Base-by-base conservation (phyloP, 2,113 vertebrate genomes). In the Xiphias gladius region DNA sequence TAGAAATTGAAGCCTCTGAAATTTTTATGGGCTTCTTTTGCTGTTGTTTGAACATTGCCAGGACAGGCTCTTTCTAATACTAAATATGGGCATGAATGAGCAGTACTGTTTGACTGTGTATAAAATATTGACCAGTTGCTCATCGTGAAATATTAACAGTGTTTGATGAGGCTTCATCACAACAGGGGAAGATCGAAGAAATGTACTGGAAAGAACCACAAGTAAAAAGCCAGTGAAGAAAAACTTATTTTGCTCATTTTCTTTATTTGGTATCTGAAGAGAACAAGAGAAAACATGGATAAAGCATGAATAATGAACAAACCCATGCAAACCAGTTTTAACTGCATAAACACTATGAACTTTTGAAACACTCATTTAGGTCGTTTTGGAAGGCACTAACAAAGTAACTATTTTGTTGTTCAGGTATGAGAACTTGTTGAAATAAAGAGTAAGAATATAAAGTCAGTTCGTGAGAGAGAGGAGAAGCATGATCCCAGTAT, bases 1-100 rank as follows among this genome's bases (percentile, higher is more conserved):
- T 78, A 75, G 79, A 90, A 88, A 92, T 83, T 84, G 79, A 84
- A 84, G 76, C 43, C 63, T 57, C 30, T 93, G 57, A 93, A 93
- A 89, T 16, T 82, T 92, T 88, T 4, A 94, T 92, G 72, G 24
- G 65, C 77, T 73, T 62, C 39, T 81, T 80, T 57, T 69, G n/a
- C 57, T 55, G 24, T n/a, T 41, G 69, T 84, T 90, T 63, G 70
- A 83, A 59, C 67, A 54, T 63, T 17, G 32, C 30, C 35, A 17
- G 54, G 43, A 32, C 14, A 13, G 37, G 35, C 65, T 69, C n/a
- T 39, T 50, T 39, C 46, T 67, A 35, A 65, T 71, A 64, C 58
- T 0, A 32, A 64, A 46, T 52, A 41, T 19, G 66, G 77, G 55
- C 64, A 73, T 80, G 37, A 79, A 43, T 9, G 61, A 81, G 28